phyloP scores from a whole-genome alignment of 2,113 vertebrate species.

The Nannobrachium achirus region DNA sequence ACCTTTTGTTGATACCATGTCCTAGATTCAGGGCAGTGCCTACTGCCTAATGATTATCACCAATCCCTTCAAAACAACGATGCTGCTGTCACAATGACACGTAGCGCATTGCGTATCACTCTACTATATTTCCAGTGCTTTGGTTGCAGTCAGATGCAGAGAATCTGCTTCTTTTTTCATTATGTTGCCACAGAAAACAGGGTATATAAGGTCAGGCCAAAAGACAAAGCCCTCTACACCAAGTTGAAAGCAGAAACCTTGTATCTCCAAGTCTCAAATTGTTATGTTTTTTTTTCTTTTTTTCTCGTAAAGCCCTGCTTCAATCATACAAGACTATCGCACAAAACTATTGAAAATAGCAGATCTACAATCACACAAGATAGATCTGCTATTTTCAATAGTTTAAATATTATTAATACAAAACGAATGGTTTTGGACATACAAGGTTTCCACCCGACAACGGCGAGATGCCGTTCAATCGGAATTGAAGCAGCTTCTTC shows the following conservation, averaged over 20 bases:
- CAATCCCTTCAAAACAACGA: constrained; percentile 22
- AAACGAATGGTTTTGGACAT: too few relatives aligned
- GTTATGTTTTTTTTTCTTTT: constrained; percentile 12
- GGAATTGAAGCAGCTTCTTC: constrained; percentile 53
- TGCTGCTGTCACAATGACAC: constrained; percentile 25
- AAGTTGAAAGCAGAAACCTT: too few relatives aligned
- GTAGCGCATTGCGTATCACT: background rate
- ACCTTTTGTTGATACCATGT: constrained; percentile 50
- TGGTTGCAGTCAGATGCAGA: constrained; percentile 2
- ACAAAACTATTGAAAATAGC: too few relatives aligned
- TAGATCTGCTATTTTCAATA: too few relatives aligned
- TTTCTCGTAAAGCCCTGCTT: too few relatives aligned
- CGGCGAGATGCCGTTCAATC: constrained; percentile 39
- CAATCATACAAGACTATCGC: too few relatives aligned
- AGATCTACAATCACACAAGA: too few relatives aligned
- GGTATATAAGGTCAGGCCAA: constrained; percentile 14
- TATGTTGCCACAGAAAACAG: constrained; percentile 2
- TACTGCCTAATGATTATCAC: constrained; percentile 21
- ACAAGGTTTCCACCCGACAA: too few relatives aligned
- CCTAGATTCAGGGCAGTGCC: constrained; percentile 56
- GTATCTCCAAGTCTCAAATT: too few relatives aligned
- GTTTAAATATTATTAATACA: too few relatives aligned
- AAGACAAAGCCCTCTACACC: constrained; percentile 17
- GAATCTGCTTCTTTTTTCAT: background rate
- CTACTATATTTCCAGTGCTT: background rate